A percentile compares a stretch with the other conserved stretches of the same genome.
Conservation (phyloP, 1,140 invertebrate species). For the Theocolax elegans region DNA sequence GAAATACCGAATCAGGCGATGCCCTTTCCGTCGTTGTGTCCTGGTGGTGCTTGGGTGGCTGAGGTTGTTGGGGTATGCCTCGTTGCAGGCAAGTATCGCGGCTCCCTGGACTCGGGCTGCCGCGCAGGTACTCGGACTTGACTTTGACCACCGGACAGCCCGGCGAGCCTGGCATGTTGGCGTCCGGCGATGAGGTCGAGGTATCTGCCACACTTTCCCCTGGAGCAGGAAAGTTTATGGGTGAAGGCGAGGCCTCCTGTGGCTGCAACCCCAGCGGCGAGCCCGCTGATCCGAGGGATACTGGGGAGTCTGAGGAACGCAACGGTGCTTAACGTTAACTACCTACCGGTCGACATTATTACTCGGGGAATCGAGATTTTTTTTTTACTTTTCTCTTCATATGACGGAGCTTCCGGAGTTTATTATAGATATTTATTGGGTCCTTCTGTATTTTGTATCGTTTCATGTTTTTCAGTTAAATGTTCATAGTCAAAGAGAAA, state of each 20-base stretch:
- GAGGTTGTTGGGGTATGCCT: slow-evolving; percentile 47
- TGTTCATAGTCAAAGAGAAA: too few relatives aligned
- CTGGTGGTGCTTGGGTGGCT: slow-evolving; percentile 43
- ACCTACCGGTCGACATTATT: too few relatives aligned
- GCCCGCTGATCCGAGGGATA: slow-evolving; percentile 66
- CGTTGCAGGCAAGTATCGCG: slow-evolving; percentile 50
- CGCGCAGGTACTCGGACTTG: slow-evolving; percentile 65
- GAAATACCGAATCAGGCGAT: slow-evolving; percentile 66
- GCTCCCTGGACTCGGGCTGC: slow-evolving; percentile 62
- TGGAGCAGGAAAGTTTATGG: slow-evolving; percentile 70
- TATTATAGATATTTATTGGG: too few relatives aligned
- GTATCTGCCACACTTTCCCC: slow-evolving; percentile 90
- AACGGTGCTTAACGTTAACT: too few relatives aligned
- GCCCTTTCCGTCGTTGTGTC: slow-evolving; percentile 58
- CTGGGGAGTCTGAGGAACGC: slow-evolving; percentile 65
- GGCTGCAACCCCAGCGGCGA: slow-evolving; percentile 64
- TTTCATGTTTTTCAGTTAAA: too few relatives aligned
- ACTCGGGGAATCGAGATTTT: too few relatives aligned
- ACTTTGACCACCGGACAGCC: slow-evolving; percentile 67
- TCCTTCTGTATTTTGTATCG: too few relatives aligned
- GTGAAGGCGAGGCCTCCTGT: slow-evolving; percentile 64
- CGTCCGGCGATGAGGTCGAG: slow-evolving; percentile 87
- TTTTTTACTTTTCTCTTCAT: too few relatives aligned
- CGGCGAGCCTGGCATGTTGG: slow-evolving; percentile 80
- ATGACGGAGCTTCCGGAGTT: too few relatives aligned